Percentiles rank a stretch among this genome's conserved stretches.
Conservation (phyloP, 2,888 invertebrate genomes). For the Calliphora vomitoria region DNA sequence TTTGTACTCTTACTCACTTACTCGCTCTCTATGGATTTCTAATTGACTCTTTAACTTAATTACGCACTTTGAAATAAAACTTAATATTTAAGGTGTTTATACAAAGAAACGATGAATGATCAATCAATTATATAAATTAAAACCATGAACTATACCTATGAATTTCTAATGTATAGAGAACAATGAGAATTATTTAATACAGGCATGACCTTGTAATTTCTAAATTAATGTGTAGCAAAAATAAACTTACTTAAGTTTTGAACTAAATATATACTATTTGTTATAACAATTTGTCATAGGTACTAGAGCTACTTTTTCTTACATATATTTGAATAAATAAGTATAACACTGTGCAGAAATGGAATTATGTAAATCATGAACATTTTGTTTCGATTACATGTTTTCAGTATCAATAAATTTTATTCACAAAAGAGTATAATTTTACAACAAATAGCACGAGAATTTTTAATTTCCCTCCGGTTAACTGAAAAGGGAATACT, state of each 20-base stretch:
- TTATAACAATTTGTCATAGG: too few relatives aligned
- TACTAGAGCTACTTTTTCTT: too few relatives aligned
- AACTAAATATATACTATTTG: not conserved
- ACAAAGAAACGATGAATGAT: not conserved
- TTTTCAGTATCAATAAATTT: too few relatives aligned
- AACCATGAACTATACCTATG: not conserved
- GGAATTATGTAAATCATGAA: too few relatives aligned
- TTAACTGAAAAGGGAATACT: too few relatives aligned
- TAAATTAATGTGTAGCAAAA: slow-evolving; percentile 18
- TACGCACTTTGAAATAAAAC: slow-evolving; percentile 62
- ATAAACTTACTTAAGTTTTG: not conserved
- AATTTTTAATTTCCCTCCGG: too few relatives aligned
- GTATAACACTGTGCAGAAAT: too few relatives aligned
- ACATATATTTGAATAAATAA: too few relatives aligned
- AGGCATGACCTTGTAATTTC: not conserved
- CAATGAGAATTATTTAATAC: not conserved
- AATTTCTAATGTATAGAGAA: not conserved
- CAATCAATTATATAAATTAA: not conserved
- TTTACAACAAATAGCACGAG: too few relatives aligned
- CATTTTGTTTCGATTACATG: too few relatives aligned
- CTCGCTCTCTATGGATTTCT: not conserved
- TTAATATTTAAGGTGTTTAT: not conserved
- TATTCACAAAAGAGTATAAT: too few relatives aligned
- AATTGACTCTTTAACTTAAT: slow-evolving; percentile 26
- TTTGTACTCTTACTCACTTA: not conserved